phyloP scores from a whole-genome alignment of 2,888 invertebrate genomes.

The Drosophila greeni region DNA sequence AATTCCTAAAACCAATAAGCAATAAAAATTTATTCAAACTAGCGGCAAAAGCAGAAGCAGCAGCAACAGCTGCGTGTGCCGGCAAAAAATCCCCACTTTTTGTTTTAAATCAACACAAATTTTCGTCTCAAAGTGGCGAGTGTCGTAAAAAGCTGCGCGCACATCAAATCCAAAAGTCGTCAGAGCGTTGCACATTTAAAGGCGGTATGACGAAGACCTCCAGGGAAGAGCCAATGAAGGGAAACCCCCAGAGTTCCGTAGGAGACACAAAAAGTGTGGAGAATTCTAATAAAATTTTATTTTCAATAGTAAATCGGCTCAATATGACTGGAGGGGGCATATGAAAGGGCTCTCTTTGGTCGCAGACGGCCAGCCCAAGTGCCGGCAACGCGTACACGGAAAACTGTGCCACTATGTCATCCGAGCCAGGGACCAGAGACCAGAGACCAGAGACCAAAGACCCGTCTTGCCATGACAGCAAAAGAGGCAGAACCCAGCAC shows the following conservation, averaged over 20 bases:
- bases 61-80: constrained; percentile 32
- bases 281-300: constrained; percentile 74
- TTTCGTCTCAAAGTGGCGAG: constrained; percentile 33
- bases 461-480: constrained; percentile 35
- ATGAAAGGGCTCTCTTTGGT: constrained; percentile 35
- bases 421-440: constrained; percentile 28
- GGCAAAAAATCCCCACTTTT: constrained; percentile 18
- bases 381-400: constrained; percentile 15
- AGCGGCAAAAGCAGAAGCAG: constrained; percentile 4
- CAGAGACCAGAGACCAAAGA: constrained; percentile 19
- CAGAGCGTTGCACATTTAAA: constrained; percentile 59
- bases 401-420: constrained; percentile 72
- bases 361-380: constrained; percentile 16
- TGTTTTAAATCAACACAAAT: constrained; percentile 36
- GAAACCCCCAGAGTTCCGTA: constrained; percentile 42
- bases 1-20: constrained; percentile 38
- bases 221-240: constrained; percentile 36
- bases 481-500: constrained; percentile 17
- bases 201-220: constrained; percentile 8
- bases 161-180: constrained; percentile 65
- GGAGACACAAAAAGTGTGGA: constrained; percentile 36
- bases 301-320: constrained; percentile 75
- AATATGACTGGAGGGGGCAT: constrained; percentile 52
- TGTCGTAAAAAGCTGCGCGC: constrained; percentile 63
- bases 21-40: constrained; percentile 43